A percentile compares a stretch with the other conserved stretches of the same genome.
phyloP scores from a whole-genome alignment of 2,888 invertebrate genomes.

The Drosophila paranaensis region DNA sequence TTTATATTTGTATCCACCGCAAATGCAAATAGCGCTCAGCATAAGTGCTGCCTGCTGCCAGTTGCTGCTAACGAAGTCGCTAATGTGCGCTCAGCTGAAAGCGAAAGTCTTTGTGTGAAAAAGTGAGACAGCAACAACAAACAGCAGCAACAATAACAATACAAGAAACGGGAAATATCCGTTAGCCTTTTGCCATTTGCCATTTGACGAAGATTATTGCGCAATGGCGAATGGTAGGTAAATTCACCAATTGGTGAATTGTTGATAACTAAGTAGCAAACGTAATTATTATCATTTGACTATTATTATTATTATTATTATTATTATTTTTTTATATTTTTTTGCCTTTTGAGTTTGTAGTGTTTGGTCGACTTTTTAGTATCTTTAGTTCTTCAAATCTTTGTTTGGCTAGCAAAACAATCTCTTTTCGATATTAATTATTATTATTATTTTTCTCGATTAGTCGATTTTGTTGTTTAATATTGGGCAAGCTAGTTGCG shows the following conservation, averaged over 20 bases:
- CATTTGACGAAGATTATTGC: conserved; percentile 6
- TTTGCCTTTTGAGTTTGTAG: neutral
- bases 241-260: neutral
- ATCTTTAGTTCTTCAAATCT: conserved; percentile 3
- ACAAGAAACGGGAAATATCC: conserved; percentile 4
- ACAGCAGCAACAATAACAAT: neutral
- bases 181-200: conserved; percentile 6
- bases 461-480: neutral
- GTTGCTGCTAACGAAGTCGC: conserved; percentile 33
- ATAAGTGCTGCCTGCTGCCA: neutral
- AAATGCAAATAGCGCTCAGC: conserved; percentile 15
- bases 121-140: neutral
- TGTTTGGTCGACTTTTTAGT: neutral
- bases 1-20: neutral
- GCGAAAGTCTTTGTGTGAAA: conserved; percentile 37
- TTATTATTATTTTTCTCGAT: conserved; percentile 7
- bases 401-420: neutral
- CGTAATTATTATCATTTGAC: conserved; percentile 2
- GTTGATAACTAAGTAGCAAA: neutral
- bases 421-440: conserved; percentile 4
- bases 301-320: neutral
- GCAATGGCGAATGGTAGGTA: conserved; percentile 24
- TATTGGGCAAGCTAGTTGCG: conserved; percentile 6
- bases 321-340: neutral
- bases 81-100: conserved; percentile 43